phyloP scores from a whole-genome alignment of 2,113 vertebrate genomes.

The Phrynosoma blainvillii region DNA sequence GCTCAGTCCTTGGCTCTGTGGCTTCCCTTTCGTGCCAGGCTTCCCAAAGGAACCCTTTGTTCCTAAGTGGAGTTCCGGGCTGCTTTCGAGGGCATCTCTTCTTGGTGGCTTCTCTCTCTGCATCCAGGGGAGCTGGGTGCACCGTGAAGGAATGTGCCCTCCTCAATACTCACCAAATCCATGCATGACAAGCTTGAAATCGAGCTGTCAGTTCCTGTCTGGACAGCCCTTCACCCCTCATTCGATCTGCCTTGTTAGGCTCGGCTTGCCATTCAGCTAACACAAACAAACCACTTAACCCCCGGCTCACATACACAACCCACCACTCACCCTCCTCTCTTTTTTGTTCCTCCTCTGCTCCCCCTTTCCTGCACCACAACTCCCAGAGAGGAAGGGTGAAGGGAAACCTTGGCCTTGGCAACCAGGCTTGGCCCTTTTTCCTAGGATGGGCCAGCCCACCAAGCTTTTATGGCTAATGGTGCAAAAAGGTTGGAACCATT shows the following conservation, averaged over 20 bases:
- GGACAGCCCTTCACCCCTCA: constrained; percentile 63
- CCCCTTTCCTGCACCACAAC: not conserved
- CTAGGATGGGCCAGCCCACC: not conserved
- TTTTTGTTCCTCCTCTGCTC: not conserved
- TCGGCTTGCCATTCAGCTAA: constrained; percentile 56
- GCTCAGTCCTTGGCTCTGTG: accelerated
- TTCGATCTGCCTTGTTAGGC: constrained; percentile 63
- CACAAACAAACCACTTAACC: constrained; percentile 72
- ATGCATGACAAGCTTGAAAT: constrained; percentile 73
- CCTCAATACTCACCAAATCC: constrained; percentile 61
- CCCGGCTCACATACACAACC: constrained; percentile 48
- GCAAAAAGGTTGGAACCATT: too few relatives aligned
- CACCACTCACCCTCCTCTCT: constrained; percentile 3
- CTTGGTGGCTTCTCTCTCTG: not conserved
- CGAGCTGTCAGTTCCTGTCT: constrained; percentile 68
- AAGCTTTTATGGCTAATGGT: not conserved
- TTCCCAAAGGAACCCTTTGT: constrained; percentile 15
- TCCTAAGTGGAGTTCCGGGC: not conserved
- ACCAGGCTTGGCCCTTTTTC: not conserved
- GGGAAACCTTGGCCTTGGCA: not conserved
- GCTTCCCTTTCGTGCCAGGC: not conserved
- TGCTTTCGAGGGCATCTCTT: not conserved
- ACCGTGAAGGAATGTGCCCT: constrained; percentile 52
- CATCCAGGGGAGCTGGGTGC: constrained; percentile 58
- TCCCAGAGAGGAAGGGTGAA: accelerated